Evolutionary conservation across 2,888 invertebrate genomes (phyloP), one percentile per base, ranked within the genome.

Genomic region (Ophraella communa): DNA sequence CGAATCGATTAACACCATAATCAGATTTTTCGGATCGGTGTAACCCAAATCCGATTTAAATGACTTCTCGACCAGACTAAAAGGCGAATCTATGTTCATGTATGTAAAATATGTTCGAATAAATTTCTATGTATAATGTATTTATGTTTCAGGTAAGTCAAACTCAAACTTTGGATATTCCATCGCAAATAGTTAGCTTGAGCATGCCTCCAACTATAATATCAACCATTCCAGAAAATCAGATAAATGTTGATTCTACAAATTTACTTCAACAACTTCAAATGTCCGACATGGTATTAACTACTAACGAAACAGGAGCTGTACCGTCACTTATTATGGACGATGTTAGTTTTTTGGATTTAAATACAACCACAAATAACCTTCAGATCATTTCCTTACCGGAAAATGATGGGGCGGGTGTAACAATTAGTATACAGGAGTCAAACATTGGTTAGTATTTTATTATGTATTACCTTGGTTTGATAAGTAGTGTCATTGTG

Each of bases 291-390:
- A 54, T 71, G 14, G 59, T 71, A 17, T 35, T 71, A 5, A 64
- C 68, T 10, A 55, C 65, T 21, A 47, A 66, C 21, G 62, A 55
- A 4, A 49, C 49, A 10, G 68, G 63, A 7, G 54, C 51, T 2
- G 45, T 61, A 1, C 51, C 66, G 4, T 63, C 69, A 1, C 14
- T 64, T 0, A 62, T 65, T 24, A 39, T 73, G 23, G 68, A 71
- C 30, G 73, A 73, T 42, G 67, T 69, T 18, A 65, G 69, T 5
- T 55, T 75, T 17, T 54, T 75, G 11, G 69, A 72, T 57, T 53
- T 72, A 3, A 65, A 69, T 17, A 24, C 49, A 7, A 20, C 54
- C 10, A 55, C 51, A 23, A 62, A 62, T 35, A 60, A 64, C 35
- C 24, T 62, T 8, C 59, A 57, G 39, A 63, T 64, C 8, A 57